These are phyloP conservation scores for Rhea pennata DNA, from an alignment of 2,113 vertebrate genomes.

Conservation along the genomic window DNA sequence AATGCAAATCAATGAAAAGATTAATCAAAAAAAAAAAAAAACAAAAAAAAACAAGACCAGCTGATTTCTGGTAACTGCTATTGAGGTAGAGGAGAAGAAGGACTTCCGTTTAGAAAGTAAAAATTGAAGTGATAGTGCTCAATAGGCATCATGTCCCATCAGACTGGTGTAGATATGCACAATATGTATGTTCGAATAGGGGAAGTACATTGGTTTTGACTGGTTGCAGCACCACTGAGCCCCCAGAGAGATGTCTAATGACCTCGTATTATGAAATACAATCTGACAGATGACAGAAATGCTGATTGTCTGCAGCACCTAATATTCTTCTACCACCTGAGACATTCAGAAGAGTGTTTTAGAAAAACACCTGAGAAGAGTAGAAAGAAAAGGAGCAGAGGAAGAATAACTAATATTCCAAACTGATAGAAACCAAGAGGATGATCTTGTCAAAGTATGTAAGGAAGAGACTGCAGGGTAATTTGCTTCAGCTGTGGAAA, in stretches of 20 bases:
- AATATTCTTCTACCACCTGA: not conserved
- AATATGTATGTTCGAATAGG: not conserved
- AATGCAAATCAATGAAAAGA: not conserved
- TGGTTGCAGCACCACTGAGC: not conserved
- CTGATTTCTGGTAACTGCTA: not conserved
- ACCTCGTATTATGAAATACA: not conserved
- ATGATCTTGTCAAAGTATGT: not conserved
- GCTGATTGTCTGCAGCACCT: not conserved
- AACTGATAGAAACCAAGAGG: not conserved
- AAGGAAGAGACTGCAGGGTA: not conserved
- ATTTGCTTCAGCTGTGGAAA: not conserved
- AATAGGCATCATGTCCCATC: accelerated
- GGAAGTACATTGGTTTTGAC: not conserved
- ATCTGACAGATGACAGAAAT: not conserved
- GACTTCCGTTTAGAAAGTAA: not conserved
- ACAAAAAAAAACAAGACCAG: not conserved
- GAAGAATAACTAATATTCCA: not conserved
- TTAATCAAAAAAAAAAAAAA: not conserved
- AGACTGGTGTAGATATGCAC: not conserved
- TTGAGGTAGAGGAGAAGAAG: not conserved
- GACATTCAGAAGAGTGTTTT: not conserved
- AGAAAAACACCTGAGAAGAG: not conserved
- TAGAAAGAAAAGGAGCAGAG: not conserved
- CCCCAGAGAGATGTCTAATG: not conserved
- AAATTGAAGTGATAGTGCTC: not conserved